These are phyloP conservation scores for Apodemia zela DNA, from an alignment of 2,888 invertebrate species.

Conservation along the genomic window DNA sequence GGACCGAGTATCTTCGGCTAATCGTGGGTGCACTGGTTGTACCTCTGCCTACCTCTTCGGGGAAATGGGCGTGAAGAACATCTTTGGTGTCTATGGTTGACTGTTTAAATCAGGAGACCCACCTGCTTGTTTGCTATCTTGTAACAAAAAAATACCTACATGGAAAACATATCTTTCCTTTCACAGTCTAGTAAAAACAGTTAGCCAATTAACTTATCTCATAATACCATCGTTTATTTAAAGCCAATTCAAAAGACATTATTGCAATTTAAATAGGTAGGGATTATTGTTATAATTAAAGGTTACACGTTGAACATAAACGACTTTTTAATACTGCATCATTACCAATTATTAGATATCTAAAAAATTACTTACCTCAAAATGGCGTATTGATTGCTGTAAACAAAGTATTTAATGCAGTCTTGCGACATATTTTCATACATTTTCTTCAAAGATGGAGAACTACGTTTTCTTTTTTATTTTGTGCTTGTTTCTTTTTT, in stretches of 20 bases:
- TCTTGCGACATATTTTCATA: background rate
- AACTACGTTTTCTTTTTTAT: background rate
- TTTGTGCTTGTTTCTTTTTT: constrained; percentile 12
- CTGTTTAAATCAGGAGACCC: too few species aligned
- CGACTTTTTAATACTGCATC: constrained; percentile 9
- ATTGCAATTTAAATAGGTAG: background rate
- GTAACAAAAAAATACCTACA: too few species aligned
- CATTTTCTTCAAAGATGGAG: background rate
- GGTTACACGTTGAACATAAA: constrained; percentile 2
- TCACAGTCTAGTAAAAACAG: too few species aligned
- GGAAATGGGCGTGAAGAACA: too few species aligned
- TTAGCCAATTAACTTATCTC: background rate
- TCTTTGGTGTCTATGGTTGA: too few species aligned
- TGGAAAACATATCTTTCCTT: too few species aligned
- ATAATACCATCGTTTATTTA: background rate
- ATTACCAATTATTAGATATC: constrained; percentile 3
- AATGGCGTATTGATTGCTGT: background rate
- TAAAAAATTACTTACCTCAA: constrained; percentile 2
- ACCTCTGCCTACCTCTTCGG: too few species aligned
- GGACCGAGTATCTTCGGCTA: too few species aligned
- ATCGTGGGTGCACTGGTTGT: too few species aligned
- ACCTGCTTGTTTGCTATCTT: too few species aligned
- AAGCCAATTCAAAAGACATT: constrained; percentile 7
- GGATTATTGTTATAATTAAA: constrained; percentile 4
- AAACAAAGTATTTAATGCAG: background rate